A percentile compares a stretch with the other conserved stretches of the same genome.
phyloP scores from a whole-genome alignment of 2,113 vertebrate species.

The Zapornia atra region DNA sequence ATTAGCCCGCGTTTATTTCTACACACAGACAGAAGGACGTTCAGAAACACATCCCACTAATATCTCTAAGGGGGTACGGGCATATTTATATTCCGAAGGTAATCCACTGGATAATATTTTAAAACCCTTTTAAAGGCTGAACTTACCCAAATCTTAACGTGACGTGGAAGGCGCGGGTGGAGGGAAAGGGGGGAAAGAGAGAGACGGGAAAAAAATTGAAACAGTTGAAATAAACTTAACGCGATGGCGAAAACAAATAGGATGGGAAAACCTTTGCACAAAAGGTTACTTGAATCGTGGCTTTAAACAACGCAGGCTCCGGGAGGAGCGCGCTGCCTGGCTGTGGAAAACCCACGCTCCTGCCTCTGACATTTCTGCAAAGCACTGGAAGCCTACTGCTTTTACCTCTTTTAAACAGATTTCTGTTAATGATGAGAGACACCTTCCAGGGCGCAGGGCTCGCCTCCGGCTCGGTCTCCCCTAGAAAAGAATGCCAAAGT shows the following conservation, averaged over 20 bases:
- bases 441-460: background rate
- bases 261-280: constrained; percentile 53
- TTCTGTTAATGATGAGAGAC: background rate
- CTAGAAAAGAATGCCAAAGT: background rate
- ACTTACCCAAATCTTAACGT: background rate
- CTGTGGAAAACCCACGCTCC: background rate
- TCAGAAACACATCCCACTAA: constrained; percentile 1
- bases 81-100: background rate
- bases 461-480: background rate
- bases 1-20: background rate
- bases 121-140: background rate
- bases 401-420: background rate
- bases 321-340: background rate
- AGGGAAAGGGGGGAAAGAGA: background rate
- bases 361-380: background rate
- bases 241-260: constrained; percentile 51
- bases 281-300: constrained; percentile 43
- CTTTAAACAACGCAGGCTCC: background rate
- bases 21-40: background rate
- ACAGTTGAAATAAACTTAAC: constrained; percentile 24
- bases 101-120: background rate
- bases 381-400: background rate
- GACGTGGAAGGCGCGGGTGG: background rate
- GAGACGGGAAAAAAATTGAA: background rate
- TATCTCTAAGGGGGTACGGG: background rate